Conservation (phyloP, 1,140 invertebrate species). For the Drosophila nigromelanica region DNA sequence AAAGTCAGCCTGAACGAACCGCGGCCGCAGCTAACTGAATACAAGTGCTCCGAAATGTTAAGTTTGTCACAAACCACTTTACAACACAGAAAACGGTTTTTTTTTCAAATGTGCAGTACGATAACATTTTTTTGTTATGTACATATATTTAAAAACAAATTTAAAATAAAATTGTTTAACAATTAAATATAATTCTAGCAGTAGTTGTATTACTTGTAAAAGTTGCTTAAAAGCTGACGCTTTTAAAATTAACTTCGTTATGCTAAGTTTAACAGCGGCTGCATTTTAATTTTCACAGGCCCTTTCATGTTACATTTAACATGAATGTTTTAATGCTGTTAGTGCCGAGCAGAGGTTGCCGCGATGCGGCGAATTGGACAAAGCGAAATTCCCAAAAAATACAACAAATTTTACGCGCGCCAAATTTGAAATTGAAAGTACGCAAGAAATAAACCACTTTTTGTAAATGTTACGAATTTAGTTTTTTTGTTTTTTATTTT, state of each 20-base stretch:
- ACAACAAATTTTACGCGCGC: not conserved
- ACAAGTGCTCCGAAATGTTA: not conserved
- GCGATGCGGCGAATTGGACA: not conserved
- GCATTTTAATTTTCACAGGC: not conserved
- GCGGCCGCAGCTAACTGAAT: not conserved
- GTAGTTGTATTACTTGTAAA: no score
- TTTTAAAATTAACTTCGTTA: no score
- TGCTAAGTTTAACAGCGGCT: not conserved
- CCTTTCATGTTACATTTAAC: not conserved
- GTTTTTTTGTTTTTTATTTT: slow-evolving; percentile 65
- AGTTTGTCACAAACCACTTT: not conserved
- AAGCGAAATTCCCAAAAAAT: not conserved
- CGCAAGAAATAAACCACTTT: not conserved
- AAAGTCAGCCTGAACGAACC: not conserved
- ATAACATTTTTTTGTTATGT: no score
- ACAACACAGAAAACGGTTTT: slow-evolving; percentile 18
- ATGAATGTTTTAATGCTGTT: not conserved
- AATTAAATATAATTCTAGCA: no score
- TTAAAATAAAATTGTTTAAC: no score
- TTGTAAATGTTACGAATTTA: slow-evolving; percentile 69
- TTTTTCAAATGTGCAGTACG: not conserved
- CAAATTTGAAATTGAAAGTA: slow-evolving; percentile 7
- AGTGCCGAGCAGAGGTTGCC: not conserved
- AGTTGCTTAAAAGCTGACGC: no score
- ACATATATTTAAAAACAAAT: not conserved